Evolutionary conservation across 2,797 vertebrate genomes (phyloP), one percentile per base, ranked within the genome.

Genomic region (Pseudocheirus occidentalis): DNA sequence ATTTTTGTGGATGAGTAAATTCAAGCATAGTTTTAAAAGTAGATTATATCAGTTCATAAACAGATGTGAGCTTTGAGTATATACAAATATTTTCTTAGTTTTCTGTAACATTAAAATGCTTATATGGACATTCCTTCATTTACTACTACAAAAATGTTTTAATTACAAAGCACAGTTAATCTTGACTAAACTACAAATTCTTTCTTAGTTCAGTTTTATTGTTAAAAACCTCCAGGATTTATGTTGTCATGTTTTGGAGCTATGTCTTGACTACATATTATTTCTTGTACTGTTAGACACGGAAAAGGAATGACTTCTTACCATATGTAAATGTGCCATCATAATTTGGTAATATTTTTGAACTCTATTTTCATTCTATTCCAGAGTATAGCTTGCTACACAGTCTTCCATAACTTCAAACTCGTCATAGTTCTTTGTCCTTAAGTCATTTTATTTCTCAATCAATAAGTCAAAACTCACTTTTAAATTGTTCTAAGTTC

Each of bases 111-210:
- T 14, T 94, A 16, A 92, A 91, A 91, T 24, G 62, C 34, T 92
- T 62, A 46, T 21, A 46, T 94, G 89, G 92, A 21, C 7, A 31
- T 73, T n/a, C 34, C 34, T 66, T 81, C 7, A 40, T 81, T 81
- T 81, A 40, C n/a, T 9, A 46, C n/a, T 73, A 40, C 6, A n/a
- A 21, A 73, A 40, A n/a, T 56, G 90, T 55, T 58, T 54, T 94
- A 31, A 95, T 24, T 59, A 96, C 56, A 95, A n/a, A 90, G 57
- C 50, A 34, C 18, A 14, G 50, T 94, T 93, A 66, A 24, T 94
- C 12, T 52, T 90, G 40, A 87, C 55, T 11, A 66, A 3, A 4
- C 59, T 29, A 0, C 66, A 89, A 53, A 29, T 50, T 13, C 53
- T 29, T 89, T 93, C 53, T 90, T 50, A 93, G 53, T 93, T 66